These are phyloP conservation scores for Bedellia somnulentella DNA, from an alignment of 2,888 invertebrate species.

Conservation along the genomic window DNA sequence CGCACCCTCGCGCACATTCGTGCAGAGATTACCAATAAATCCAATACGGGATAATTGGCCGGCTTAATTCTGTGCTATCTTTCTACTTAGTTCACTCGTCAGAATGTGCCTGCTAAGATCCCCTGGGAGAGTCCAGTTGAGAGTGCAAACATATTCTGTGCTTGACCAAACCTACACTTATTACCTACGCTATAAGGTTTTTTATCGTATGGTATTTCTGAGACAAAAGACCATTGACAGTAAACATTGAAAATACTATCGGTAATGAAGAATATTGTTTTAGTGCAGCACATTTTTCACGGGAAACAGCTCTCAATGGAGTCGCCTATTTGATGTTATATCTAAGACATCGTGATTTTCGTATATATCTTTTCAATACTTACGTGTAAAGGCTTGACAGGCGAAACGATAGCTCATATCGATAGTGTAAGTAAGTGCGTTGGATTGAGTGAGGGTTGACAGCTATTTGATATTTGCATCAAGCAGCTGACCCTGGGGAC, in stretches of 20 bases:
- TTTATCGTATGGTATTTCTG: conserved; percentile 22
- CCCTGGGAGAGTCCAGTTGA: conserved; percentile 50
- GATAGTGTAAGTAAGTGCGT: too few species aligned
- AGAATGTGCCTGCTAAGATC: conserved; percentile 59
- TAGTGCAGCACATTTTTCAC: too few species aligned
- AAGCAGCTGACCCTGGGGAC: conserved; percentile 36
- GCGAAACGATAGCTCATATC: too few species aligned
- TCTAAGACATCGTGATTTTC: too few species aligned
- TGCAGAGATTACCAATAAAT: conserved; percentile 63
- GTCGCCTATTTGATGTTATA: too few species aligned
- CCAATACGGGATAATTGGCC: conserved; percentile 63
- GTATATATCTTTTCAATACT: too few species aligned
- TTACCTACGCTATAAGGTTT: conserved; percentile 28
- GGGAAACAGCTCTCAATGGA: too few species aligned
- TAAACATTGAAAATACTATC: conserved; percentile 36
- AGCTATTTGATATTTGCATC: conserved; percentile 55
- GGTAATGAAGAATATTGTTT: conserved; percentile 45
- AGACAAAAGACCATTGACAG: conserved; percentile 22
- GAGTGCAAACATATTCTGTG: conserved; percentile 33
- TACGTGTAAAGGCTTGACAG: too few species aligned
- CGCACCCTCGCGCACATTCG: conserved; percentile 61
- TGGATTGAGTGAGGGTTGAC: conserved; percentile 48
- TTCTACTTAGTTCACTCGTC: conserved; percentile 62
- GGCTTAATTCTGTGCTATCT: conserved; percentile 63
- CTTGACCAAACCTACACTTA: too few species aligned